phyloP scores from a whole-genome alignment of 53 echinoderm and acorn worm genomes.

The Temnopleurus reevesii region DNA sequence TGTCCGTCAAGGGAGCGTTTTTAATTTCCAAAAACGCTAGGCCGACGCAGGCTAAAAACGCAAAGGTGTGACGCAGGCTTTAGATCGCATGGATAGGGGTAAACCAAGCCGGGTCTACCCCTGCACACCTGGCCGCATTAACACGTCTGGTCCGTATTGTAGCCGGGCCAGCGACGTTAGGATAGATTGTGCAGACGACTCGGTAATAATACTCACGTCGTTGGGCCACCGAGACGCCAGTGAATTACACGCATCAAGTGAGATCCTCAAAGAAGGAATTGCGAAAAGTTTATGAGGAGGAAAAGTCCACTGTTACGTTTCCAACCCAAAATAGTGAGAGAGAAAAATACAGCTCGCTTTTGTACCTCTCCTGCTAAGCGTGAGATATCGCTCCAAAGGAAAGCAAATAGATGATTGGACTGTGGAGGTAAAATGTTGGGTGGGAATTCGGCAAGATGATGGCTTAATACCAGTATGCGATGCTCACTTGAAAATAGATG shows the following conservation, averaged over 20 bases:
- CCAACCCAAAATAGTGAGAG: neutral
- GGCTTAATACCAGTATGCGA: too few species aligned
- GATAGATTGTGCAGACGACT: neutral
- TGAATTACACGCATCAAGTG: constrained; percentile 36
- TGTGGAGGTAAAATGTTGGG: constrained; percentile 5
- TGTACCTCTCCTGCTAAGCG: constrained; percentile 53
- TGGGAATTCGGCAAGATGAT: too few species aligned
- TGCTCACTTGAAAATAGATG: too few species aligned
- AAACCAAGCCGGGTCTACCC: neutral
- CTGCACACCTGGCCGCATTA: constrained; percentile 23
- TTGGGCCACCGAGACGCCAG: constrained; percentile 26
- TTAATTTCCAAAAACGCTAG: too few species aligned
- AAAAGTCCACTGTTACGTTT: constrained; percentile 63
- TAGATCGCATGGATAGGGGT: neutral
- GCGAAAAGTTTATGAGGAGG: constrained; percentile 38
- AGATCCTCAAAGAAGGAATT: constrained; percentile 18
- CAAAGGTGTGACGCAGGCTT: too few species aligned
- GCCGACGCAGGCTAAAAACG: too few species aligned
- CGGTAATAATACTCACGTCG: neutral
- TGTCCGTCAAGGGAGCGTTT: too few species aligned
- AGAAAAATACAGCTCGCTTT: constrained; percentile 38
- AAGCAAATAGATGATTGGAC: constrained; percentile 48
- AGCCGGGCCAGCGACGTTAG: neutral
- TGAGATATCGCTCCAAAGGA: constrained; percentile 29
- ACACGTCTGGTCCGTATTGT: neutral